These are phyloP conservation scores for Leuciscus idus DNA, from an alignment of 2,113 vertebrate genomes.

Conservation along the genomic window DNA sequence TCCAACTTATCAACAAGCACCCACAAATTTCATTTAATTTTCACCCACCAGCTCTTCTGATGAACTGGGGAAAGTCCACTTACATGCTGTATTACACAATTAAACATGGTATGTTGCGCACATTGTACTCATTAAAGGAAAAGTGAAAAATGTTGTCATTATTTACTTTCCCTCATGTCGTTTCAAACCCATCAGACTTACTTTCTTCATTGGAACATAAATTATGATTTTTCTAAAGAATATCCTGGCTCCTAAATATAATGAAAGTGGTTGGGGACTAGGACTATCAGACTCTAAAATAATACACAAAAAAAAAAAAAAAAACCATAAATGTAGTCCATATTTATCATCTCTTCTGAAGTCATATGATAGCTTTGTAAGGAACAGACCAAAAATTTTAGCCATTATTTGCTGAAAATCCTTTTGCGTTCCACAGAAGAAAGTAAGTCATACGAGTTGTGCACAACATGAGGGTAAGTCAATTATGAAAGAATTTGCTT, in stretches of 20 bases:
- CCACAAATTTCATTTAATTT: slow-evolving; percentile 32
- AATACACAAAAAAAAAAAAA: not conserved
- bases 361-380: not conserved
- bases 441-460: not conserved
- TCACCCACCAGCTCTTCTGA: slow-evolving; percentile 28
- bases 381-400: not conserved
- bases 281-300: not conserved
- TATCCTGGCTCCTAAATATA: not conserved
- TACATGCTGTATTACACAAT: not conserved
- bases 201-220: not conserved
- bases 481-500: not conserved
- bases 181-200: not conserved
- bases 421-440: not conserved
- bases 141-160: not conserved
- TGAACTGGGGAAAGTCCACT: not conserved
- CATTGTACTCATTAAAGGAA: not conserved
- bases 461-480: not conserved
- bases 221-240: no score
- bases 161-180: not conserved
- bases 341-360: not conserved
- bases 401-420: no score
- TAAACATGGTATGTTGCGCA: not conserved
- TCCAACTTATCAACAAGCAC: slow-evolving; percentile 30
- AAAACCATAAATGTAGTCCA: not conserved
- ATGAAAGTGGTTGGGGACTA: not conserved